These are phyloP conservation scores for Peromyscus leucopus DNA, from an alignment of 2,113 vertebrate species.

Conservation along the genomic window DNA sequence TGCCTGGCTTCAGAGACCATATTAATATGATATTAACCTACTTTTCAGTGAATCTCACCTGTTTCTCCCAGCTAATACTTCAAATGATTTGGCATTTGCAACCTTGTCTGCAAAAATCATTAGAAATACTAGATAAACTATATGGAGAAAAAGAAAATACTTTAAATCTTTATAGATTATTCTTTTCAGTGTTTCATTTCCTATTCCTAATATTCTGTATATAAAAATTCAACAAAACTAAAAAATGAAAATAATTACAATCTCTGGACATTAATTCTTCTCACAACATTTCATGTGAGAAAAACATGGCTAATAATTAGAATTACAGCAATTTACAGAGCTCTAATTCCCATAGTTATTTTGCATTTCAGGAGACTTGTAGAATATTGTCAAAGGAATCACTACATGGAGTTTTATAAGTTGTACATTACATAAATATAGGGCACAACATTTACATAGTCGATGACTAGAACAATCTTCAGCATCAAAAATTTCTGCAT, in stretches of 20 bases:
- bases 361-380: slow-evolving; percentile 32
- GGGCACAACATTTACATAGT: background rate
- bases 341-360: slow-evolving; percentile 17
- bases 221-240: slow-evolving; percentile 27
- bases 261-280: slow-evolving; percentile 71
- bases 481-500: background rate
- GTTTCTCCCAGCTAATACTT: background rate
- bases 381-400: background rate
- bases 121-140: slow-evolving; percentile 21
- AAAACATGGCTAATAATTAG: slow-evolving; percentile 60
- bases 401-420: background rate
- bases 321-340: slow-evolving; percentile 36
- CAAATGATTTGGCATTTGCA: slow-evolving; percentile 3
- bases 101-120: slow-evolving; percentile 20
- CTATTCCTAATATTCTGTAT: background rate
- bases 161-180: background rate
- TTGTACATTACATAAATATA: background rate
- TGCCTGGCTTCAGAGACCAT: background rate
- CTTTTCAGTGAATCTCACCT: background rate
- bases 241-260: slow-evolving; percentile 54
- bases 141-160: background rate
- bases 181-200: background rate
- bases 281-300: slow-evolving; percentile 4
- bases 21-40: background rate
- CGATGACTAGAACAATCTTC: background rate